These are phyloP conservation scores for Stictonetta naevosa DNA, from an alignment of 2,113 vertebrate species.

Conservation along the genomic window DNA sequence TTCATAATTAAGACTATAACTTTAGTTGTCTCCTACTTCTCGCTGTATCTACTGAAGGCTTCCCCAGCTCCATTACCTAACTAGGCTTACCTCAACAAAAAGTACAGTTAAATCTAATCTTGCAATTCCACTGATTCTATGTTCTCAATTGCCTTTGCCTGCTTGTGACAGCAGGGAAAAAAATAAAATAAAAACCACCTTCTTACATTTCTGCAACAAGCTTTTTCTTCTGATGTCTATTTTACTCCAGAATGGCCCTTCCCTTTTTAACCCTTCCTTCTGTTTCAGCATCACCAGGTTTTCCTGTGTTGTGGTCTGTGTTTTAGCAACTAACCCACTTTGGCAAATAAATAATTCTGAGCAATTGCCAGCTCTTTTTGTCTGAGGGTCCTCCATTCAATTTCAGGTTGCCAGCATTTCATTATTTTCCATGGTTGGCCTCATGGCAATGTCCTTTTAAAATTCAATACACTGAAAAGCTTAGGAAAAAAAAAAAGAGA, in stretches of 20 bases:
- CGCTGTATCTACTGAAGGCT: neutral
- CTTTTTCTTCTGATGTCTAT: neutral
- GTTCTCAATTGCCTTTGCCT: neutral
- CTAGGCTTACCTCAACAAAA: neutral
- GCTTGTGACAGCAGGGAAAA: neutral
- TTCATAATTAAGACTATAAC: neutral
- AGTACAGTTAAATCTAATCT: neutral
- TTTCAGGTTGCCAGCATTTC: neutral
- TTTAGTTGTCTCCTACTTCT: neutral
- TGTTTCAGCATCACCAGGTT: neutral
- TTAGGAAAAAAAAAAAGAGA: neutral
- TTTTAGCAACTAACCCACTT: neutral
- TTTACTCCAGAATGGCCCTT: neutral
- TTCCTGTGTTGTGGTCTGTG: neutral
- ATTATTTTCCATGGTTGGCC: neutral
- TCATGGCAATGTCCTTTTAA: slow-evolving; percentile 1
- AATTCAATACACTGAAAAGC: neutral
- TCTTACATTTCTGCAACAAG: neutral
- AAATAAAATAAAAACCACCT: neutral
- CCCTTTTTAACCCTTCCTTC: neutral
- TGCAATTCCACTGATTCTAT: neutral
- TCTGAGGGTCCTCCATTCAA: neutral
- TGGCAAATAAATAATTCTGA: slow-evolving; percentile 8
- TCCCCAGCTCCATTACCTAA: neutral
- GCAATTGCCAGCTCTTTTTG: neutral